Conservation (phyloP, 1,140 invertebrate species). For the Drepana arcuata region DNA sequence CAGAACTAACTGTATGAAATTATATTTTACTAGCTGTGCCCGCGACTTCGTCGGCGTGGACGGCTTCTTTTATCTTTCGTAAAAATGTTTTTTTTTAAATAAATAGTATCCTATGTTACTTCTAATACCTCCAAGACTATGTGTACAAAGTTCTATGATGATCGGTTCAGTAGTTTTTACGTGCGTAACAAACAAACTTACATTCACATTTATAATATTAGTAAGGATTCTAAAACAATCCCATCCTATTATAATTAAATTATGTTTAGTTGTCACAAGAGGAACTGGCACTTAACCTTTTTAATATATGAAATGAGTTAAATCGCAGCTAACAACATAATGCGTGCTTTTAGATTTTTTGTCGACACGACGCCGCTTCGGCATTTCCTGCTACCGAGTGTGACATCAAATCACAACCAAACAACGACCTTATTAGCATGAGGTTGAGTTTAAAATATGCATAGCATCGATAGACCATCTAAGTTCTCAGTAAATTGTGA, state of each 20-base stretch:
- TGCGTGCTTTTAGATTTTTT: constrained; percentile 63
- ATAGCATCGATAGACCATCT: constrained; percentile 15
- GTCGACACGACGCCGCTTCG: constrained; percentile 48
- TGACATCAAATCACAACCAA: constrained; percentile 12
- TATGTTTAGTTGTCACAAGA: constrained; percentile 39
- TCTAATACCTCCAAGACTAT: too few relatives aligned
- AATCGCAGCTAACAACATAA: constrained; percentile 65
- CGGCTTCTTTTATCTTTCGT: too few relatives aligned
- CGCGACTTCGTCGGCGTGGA: too few relatives aligned
- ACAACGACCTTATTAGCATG: constrained; percentile 18
- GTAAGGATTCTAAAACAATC: neutral
- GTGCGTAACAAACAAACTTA: neutral
- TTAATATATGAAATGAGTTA: constrained; percentile 66
- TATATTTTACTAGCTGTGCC: too few relatives aligned
- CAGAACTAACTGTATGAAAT: too few relatives aligned
- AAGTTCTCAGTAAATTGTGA: constrained; percentile 53
- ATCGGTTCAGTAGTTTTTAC: too few relatives aligned
- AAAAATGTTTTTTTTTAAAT: too few relatives aligned
- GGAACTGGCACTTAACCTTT: constrained; percentile 42
- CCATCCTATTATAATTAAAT: neutral
- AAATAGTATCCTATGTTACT: too few relatives aligned
- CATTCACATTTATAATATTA: neutral
- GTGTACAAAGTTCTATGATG: too few relatives aligned
- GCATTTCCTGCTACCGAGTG: constrained; percentile 59
- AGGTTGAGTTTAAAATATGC: constrained; percentile 25